Percentiles rank a stretch among this genome's conserved stretches.
Evolutionary conservation across 1,140 invertebrate species (phyloP).

Genomic region (Pogonognathellus flavescens): DNA sequence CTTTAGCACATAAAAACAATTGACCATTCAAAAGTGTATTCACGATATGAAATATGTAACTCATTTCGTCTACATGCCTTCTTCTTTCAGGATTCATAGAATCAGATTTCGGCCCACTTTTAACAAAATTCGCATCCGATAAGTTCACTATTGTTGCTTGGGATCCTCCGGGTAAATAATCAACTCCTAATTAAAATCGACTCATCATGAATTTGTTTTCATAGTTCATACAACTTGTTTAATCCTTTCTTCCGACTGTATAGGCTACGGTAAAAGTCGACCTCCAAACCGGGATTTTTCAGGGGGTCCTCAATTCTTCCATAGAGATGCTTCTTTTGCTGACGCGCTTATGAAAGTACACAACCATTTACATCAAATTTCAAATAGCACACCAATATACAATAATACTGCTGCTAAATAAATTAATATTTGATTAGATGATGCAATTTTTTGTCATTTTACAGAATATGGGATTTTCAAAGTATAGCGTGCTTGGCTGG

Average conservation of each 20-base stretch:
- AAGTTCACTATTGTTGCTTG: constrained; percentile 85
- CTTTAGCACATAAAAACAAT: constrained; percentile 44
- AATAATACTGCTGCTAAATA: too few species aligned
- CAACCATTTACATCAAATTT: background rate
- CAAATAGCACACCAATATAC: background rate
- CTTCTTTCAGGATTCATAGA: constrained; percentile 76
- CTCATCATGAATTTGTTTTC: too few species aligned
- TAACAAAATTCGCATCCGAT: constrained; percentile 77
- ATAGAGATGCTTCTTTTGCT: constrained; percentile 81
- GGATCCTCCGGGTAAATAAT: constrained; percentile 81
- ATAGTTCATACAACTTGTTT: too few species aligned
- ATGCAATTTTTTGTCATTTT: constrained; percentile 51
- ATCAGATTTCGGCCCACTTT: constrained; percentile 86
- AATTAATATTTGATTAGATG: too few species aligned
- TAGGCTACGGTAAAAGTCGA: constrained; percentile 84
- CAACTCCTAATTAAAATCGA: background rate
- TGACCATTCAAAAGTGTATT: too few species aligned
- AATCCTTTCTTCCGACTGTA: background rate
- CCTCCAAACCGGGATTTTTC: constrained; percentile 82
- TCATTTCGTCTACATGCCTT: background rate
- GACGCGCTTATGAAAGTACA: constrained; percentile 80
- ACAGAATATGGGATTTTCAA: constrained; percentile 76
- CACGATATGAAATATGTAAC: too few species aligned
- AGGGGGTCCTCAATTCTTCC: constrained; percentile 76
- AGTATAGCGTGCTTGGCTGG: constrained; percentile 88